A percentile compares a stretch with the other conserved stretches of the same genome.
Conservation (phyloP, 1,140 invertebrate genomes). For the Frieseomelitta varia region DNA sequence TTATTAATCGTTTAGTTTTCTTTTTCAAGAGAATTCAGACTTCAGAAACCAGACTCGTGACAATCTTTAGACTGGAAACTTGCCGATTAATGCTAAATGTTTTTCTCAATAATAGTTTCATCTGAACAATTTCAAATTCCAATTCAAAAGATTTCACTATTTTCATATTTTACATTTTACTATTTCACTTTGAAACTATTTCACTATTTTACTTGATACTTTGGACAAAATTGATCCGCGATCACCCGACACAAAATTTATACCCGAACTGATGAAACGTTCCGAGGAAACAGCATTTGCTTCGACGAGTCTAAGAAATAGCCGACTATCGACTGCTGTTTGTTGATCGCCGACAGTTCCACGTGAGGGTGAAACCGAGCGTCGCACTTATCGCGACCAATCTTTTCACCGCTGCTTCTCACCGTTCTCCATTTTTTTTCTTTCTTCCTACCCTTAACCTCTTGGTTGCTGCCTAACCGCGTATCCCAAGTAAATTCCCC, state of each 20-base stretch:
- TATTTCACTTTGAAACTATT: no score
- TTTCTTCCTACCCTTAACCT: neutral
- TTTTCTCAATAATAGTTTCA: no score
- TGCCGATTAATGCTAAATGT: no score
- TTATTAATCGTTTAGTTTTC: no score
- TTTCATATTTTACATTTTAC: no score
- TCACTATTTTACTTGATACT: no score
- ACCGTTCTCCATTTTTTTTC: neutral
- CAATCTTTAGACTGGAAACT: no score
- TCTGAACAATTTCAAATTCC: no score
- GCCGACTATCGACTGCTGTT: constrained; percentile 26
- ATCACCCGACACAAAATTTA: neutral
- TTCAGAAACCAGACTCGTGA: no score
- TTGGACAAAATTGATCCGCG: neutral
- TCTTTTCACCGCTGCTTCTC: constrained; percentile 1
- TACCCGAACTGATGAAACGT: neutral
- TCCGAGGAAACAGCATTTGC: neutral
- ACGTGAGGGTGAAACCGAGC: constrained; percentile 38
- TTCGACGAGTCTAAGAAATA: constrained; percentile 13
- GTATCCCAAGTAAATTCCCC: constrained; percentile 28
- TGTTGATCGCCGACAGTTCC: constrained; percentile 41
- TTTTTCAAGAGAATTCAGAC: no score
- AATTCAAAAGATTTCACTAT: no score
- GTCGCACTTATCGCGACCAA: constrained; percentile 29
- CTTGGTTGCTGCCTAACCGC: neutral